Evolutionary conservation across 2,888 invertebrate species (phyloP), one percentile per base, ranked within the genome.

Genomic region (Arrhopalites spinosus): DNA sequence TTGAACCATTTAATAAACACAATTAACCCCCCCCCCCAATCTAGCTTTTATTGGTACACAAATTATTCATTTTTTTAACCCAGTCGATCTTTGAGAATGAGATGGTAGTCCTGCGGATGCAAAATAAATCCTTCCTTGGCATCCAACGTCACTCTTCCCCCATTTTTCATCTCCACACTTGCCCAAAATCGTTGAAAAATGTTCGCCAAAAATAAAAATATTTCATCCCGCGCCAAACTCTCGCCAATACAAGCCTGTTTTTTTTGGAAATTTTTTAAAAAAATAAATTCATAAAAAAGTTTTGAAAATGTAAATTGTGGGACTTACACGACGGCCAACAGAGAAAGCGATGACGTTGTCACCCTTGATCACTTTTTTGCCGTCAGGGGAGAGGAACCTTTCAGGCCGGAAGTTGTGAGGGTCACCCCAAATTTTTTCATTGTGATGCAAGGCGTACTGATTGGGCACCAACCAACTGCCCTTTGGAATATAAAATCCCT

Each of bases 361-460:
- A 27, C n/a, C 29, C 27, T 70, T 70, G 1, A 47, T n/a, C 1
- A 76, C 73, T 7, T 23, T 23, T 27, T 50, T 64, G 15, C 71
- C 77, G 45, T 71, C 75, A 1, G 74, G 74, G 56, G 76, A 75
- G 15, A 81, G 73, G 70, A 80, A 80, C 13, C 81, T 45, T 50
- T 78, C 78, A 2, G 81, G 81, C 3, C 80, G 72, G 47, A 81
- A 81, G 5, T 59, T 68, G 2, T 78, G 36, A 0, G 81, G 79
- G 20, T 81, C 81, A 0, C 77, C 78, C 80, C 79, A 81, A n/a
- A 74, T 71, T 66, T 76, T 71, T 17, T 75, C 63, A 25, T 78
- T 77, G 27, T 53, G 75, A 64, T 78, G 78, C 0, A 79, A 64
- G 1, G 45, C 43, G 23, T 66, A 66, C 43, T 45, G 43, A 45